Evolutionary conservation across 2,113 vertebrate species (phyloP), one percentile per base, ranked within the genome.

Genomic region (Ammodytes dubius): DNA sequence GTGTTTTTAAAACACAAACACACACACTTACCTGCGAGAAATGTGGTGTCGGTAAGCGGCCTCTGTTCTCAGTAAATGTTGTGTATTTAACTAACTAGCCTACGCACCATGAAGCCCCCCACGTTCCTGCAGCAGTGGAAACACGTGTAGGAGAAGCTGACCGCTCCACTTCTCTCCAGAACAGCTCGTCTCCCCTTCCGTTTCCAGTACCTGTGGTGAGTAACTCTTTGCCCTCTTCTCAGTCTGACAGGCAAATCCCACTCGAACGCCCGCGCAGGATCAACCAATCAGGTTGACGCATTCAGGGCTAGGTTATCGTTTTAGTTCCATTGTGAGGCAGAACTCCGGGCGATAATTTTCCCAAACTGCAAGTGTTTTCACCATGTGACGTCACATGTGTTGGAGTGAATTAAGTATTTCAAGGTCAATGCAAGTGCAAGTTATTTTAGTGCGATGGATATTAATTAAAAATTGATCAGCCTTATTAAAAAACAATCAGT

Each of bases 81-180:
- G 0, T 66, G 17, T 47, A 35, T 53, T 37, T 27, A 27, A 40
- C 8, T 4, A 27, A 14, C 9, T 43, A 46, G 3, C 2, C 49
- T 45, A 56, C 4, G 70, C 2, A 54, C 77, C 13, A 12, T n/a
- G 40, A 40, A 47, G 13, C 49, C 1, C n/a, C 6, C 49, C 74
- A 35, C 43, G 61, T 76, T 74, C 0, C 6, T 1, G 9, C 58
- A 4, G n/a, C 27, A 12, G 42, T 0, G 2, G 2, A 39, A 54
- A 40, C 92, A 92, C 89, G 88, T 92, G 89, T 52, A 2, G 1
- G 0, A 6, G 0, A 53, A 7, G 9, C 3, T 49, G 70, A 3
- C 63, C 4, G 61, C 14, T 4, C 50, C 3, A 2, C 12, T 47
- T 47, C 54, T 42, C 4, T 12, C 7, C 1, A 2, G 15, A 6